Evolutionary conservation across 2,113 vertebrate species (phyloP).

Genomic region (Pavo muticus): DNA sequence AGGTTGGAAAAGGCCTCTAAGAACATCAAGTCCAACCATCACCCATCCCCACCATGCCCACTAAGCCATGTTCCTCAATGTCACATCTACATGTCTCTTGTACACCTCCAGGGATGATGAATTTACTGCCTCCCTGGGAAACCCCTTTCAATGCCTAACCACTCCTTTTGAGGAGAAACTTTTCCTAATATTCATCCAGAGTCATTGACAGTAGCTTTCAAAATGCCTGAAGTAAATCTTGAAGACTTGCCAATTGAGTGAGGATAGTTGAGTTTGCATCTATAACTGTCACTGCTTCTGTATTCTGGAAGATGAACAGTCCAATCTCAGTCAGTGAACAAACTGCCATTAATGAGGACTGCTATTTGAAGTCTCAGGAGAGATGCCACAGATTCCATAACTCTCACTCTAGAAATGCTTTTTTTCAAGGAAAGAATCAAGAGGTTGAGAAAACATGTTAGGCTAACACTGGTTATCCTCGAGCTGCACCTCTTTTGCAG

Average conservation of each 20-base stretch:
- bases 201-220: background rate
- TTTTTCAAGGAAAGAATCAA: background rate
- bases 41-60: no score
- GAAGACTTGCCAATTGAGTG: background rate
- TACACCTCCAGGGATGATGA: no score
- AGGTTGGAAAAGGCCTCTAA: no score
- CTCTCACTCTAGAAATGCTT: background rate
- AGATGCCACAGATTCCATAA: background rate
- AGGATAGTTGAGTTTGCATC: background rate
- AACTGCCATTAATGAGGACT: background rate
- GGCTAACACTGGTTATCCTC: background rate
- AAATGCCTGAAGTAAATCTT: background rate
- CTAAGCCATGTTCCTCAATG: no score
- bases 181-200: background rate
- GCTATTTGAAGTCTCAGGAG: background rate
- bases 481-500: background rate
- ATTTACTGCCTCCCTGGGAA: no score
- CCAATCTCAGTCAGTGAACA: background rate
- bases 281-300: fast-evolving
- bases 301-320: background rate
- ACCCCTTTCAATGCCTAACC: no score
- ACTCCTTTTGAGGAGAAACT: no score
- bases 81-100: no score
- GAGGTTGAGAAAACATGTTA: background rate
- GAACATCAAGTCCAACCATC: no score